Percentiles rank a stretch among this genome's conserved stretches.
Conservation (phyloP, 1,140 invertebrate species). For the Eufriesea mexicana region DNA sequence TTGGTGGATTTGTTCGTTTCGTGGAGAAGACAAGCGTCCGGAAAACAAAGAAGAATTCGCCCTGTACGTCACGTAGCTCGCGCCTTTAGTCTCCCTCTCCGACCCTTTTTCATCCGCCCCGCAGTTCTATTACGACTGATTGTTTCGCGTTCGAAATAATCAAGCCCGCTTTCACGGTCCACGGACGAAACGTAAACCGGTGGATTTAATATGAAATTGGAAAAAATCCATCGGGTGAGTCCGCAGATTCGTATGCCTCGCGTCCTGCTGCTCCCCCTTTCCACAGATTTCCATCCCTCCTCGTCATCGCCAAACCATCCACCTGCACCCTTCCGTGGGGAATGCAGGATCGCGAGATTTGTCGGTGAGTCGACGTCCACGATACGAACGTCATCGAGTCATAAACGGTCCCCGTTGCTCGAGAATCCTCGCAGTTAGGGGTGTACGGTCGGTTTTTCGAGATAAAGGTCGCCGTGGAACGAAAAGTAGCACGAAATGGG, state of each 20-base stretch:
- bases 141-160: conserved; percentile 37
- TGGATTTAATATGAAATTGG: conserved; percentile 38
- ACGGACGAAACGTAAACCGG: background rate
- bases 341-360: background rate
- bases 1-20: conserved; percentile 10
- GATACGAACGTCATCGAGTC: background rate
- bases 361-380: background rate
- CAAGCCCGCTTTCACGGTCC: conserved; percentile 28
- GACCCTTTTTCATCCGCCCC: background rate
- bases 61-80: background rate
- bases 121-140: conserved; percentile 15
- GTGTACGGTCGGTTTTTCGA: background rate
- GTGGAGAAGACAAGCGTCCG: background rate
- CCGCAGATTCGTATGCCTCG: conserved; percentile 15
- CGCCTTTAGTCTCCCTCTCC: background rate
- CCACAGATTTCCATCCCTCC: background rate
- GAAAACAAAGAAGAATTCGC: conserved; percentile 19
- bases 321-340: fast-evolving
- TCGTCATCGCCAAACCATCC: background rate
- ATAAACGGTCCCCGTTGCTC: background rate
- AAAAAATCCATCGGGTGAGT: conserved; percentile 8
- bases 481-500: background rate
- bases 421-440: background rate
- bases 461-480: background rate
- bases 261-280: background rate